Percentiles rank a stretch among this genome's conserved stretches.
Conservation (phyloP, 2,797 vertebrate species). For the Anguilla anguilla region DNA sequence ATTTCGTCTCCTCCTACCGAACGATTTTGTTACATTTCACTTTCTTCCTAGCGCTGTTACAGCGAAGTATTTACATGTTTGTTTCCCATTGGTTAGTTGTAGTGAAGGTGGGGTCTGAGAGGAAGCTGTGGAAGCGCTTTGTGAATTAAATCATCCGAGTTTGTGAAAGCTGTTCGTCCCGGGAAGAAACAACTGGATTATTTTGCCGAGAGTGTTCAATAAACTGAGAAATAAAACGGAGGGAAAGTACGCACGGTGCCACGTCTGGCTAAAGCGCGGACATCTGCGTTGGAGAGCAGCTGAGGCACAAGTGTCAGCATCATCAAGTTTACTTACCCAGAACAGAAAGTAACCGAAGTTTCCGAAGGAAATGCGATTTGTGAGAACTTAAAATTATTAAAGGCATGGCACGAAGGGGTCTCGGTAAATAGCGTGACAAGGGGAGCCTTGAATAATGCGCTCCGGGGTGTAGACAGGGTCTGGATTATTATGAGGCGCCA, state of each 20-base stretch:
- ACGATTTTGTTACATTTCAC: constrained; percentile 24
- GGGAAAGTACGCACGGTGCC: constrained; percentile 5
- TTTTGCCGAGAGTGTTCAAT: constrained; percentile 6
- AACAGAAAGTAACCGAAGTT: constrained; percentile 12
- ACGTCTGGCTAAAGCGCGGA: not conserved
- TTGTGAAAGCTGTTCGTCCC: constrained; percentile 41
- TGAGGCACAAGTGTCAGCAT: not conserved
- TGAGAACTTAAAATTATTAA: constrained; percentile 21
- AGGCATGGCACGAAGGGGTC: constrained; percentile 25
- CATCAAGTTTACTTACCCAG: constrained; percentile 30
- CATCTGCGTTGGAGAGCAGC: not conserved
- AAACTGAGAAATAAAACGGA: not conserved
- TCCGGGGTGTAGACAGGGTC: constrained; percentile 44
- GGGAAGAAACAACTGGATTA: constrained; percentile 27
- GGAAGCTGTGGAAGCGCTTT: constrained; percentile 47
- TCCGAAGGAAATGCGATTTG: constrained; percentile 10
- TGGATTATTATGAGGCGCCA: constrained; percentile 82
- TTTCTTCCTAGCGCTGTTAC: constrained; percentile 6
- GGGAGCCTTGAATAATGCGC: not conserved
- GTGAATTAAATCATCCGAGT: constrained; percentile 47
- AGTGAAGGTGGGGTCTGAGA: constrained; percentile 68
- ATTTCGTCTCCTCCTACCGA: constrained; percentile 19
- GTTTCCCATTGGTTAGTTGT: constrained; percentile 62
- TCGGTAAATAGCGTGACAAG: constrained; percentile 24
- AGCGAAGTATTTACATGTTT: constrained; percentile 31